phyloP scores from a whole-genome alignment of 2,113 vertebrate species.

The Heterocephalus glaber region DNA sequence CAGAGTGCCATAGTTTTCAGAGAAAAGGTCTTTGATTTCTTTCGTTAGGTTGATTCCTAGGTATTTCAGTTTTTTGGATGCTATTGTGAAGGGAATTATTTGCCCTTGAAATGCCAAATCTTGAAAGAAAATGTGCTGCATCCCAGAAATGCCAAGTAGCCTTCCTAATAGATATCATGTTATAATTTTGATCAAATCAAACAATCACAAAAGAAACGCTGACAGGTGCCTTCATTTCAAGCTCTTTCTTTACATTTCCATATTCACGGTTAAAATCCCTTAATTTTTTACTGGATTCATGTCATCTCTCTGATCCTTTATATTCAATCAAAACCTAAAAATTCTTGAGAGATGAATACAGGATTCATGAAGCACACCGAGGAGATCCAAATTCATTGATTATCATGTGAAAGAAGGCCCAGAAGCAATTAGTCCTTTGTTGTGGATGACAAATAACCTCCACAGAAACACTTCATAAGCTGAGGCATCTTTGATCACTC shows the following conservation, averaged over 20 bases:
- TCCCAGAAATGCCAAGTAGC: neutral
- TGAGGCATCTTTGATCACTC: conserved; percentile 58
- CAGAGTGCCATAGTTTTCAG: too few species aligned
- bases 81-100: too few species aligned
- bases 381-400: conserved; percentile 45
- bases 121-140: neutral
- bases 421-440: conserved; percentile 68
- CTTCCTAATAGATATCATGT: neutral
- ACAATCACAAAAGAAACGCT: neutral
- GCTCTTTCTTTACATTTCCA: neutral
- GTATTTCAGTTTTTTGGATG: too few species aligned
- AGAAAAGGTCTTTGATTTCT: too few species aligned
- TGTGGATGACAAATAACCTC: conserved; percentile 62
- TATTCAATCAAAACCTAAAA: conserved; percentile 36
- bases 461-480: conserved; percentile 47
- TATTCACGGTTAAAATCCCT: conserved; percentile 1
- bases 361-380: neutral
- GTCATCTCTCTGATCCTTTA: conserved; percentile 57
- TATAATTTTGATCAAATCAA: conserved; percentile 1
- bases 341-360: conserved; percentile 35
- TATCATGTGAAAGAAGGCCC: conserved; percentile 60
- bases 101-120: neutral
- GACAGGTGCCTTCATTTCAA: neutral
- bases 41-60: too few species aligned
- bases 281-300: conserved; percentile 8